Base-by-base conservation (phyloP, 1,140 invertebrate species). In the Neodiprion lecontei region DNA sequence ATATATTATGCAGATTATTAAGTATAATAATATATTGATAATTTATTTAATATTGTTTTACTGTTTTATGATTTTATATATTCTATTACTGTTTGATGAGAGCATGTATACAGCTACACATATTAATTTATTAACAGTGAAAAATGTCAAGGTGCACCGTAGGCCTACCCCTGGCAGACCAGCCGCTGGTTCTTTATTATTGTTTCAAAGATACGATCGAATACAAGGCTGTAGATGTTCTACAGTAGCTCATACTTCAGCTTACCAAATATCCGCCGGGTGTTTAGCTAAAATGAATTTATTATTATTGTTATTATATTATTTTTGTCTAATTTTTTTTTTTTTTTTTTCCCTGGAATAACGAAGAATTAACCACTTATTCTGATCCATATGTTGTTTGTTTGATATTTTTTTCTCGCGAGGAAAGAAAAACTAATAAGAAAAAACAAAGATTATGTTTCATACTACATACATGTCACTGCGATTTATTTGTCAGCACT, bases 31-130 rank as follows among this genome's bases (percentile, higher is more conserved):
- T 88, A 88, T 88, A 87, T 87, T 83, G 80, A 86, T 87, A 84
- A 85, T 85, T 85, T 85, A 85, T 87, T 88, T 85, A 87, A 87
- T 88, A 87, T 77, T 87, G 85, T 88, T 87, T 88, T 88, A 87
- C 86, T 83, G 86, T 88, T 88, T 88, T 88, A 87, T 86, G 84
- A 88, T 88, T 88, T 88, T 88, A 88, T 85, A 84, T 85, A 85
- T 86, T 85, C 88, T 88, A 86, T 87, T 79, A 84, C 83, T 88
- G 85, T 85, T 87, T 86, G 76, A 81, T 77, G 81, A 83, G 81
- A 82, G 80, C 14, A 40, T 40, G 80, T 78, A 81, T 78, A 81
- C 76, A 81, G 80, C 80, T 79, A 80, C 75, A 78, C 66, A 70
- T 75, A 69, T 74, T 53, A 75, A 72, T 53, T 70, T 66, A 14